Base-by-base conservation (phyloP, 2,888 invertebrate genomes). In the Alitta virens region DNA sequence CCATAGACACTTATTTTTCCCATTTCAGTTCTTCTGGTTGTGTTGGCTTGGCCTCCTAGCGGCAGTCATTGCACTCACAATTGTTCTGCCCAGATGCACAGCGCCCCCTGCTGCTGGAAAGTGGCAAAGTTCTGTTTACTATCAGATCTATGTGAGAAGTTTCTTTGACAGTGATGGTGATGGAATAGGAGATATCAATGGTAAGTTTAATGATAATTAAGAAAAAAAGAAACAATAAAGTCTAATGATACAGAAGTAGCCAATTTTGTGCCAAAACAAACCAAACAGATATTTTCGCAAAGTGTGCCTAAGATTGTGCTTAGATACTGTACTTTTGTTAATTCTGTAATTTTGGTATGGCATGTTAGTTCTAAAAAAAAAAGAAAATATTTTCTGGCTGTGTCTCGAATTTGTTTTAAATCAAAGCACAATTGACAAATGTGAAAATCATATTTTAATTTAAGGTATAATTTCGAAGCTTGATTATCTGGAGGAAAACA, bases 1-100 rank as follows among this genome's bases (percentile, higher is more conserved):
- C n/a, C 9, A 9, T 24, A 53, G n/a, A 23, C 23, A 12, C 14
- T 27, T 60, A n/a, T 23, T 21, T n/a, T 18, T 40, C 49, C 16
- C 56, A 33, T 33, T 33, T 33, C 33, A 33, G 33, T 33, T 33
- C 33, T 69, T 69, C 63, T 68, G 68, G 68, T 26, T 65, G 46
- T 63, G 71, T 9, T 80, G 79, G 79, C 52, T 77, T 53, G 78
- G 75, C 1, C 71, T 80, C 27, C 71, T 80, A 18, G 75, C 73
- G 25, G 72, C 78, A 0, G 76, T 78, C 21, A 72, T 79, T 40
- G 78, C 72, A 2, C 71, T 79, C 21, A 77, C 76, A 16, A 63
- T 80, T 50, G 68, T 72, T 21, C 74, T 78, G 63, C 79, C 79
- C 0, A 62, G 68, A 18, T 71, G 67, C 43, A 23, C 26, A 25